A percentile compares a stretch with the other conserved stretches of the same genome.
phyloP scores from a whole-genome alignment of 2,113 vertebrate genomes.

The Peucedramus taeniatus region DNA sequence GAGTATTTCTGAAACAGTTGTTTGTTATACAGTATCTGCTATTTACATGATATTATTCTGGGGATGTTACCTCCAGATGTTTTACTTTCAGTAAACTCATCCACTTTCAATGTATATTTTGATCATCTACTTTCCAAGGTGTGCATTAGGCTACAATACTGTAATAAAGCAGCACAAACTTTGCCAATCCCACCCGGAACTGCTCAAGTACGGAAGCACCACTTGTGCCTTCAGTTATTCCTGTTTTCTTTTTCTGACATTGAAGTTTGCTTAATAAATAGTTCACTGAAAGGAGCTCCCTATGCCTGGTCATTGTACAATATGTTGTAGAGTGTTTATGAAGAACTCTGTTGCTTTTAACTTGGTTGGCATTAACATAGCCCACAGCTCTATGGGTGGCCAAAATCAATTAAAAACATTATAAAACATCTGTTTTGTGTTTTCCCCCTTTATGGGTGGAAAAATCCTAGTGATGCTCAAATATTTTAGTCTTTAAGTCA shows the following conservation, averaged over 20 bases:
- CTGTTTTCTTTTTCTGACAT: background rate
- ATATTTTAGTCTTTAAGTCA: slow-evolving; percentile 58
- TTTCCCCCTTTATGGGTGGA: slow-evolving; percentile 15
- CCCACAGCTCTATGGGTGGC: slow-evolving; percentile 24
- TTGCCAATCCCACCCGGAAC: background rate
- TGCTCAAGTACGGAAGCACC: background rate
- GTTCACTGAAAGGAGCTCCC: background rate
- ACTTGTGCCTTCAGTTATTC: background rate
- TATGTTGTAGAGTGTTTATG: background rate
- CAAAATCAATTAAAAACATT: slow-evolving; percentile 46
- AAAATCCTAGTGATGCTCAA: slow-evolving; percentile 35
- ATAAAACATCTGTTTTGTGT: slow-evolving; percentile 19
- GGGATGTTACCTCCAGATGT: background rate
- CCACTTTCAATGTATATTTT: background rate
- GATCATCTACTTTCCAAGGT: background rate
- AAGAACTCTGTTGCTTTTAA: slow-evolving; percentile 7
- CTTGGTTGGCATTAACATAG: slow-evolving; percentile 34
- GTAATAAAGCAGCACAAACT: background rate
- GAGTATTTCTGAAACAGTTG: background rate
- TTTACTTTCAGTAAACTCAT: background rate
- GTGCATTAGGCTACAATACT: background rate
- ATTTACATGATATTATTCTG: background rate
- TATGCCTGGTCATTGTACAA: background rate
- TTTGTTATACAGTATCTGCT: background rate
- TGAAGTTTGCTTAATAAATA: background rate